Evolutionary conservation across 2,113 vertebrate genomes (phyloP), one percentile per base, ranked within the genome.

Genomic region (Felis catus): DNA sequence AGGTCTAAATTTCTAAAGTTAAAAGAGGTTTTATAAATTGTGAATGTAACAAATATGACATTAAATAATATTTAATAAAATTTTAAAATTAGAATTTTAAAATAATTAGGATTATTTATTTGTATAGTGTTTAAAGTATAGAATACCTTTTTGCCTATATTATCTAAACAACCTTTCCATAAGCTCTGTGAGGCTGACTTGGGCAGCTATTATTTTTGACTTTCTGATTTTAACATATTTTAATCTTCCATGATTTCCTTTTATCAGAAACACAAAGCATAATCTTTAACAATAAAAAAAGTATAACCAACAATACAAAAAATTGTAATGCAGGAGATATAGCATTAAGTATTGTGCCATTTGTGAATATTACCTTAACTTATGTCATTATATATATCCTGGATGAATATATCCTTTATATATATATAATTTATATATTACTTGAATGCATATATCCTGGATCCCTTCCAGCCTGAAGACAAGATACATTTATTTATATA

Each of bases 171-270:
- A 13, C 6, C 53, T 73, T 71, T 36, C 31, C 4, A 18, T 91
- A 90, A 91, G 58, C n/a, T 23, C 29, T 65, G 15, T n/a, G n/a
- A 39, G 45, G 4, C 45, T 80, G 10, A 87, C 16, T 73, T 91
- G 36, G 23, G 63, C 1, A 53, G 29, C 74, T 36, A 23, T 73
- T 81, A 68, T 81, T 27, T 27, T 80, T 94, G 8, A 86, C 41
- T 94, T 86, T 68, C 29, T 82, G 33, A 81, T 91, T 87, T 68
- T 61, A 91, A 68, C 33, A 94, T 27, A 73, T 66, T 96, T 87
- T 76, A 51, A 27, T 39, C 15, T 51, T 94, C 31, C 15, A 11
- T 58, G 70, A n/a, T 94, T 96, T 96, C 25, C 31, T 80, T 92
- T 74, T n/a, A 48, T 73, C 41, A 25, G 21, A 48, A 61, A 18